phyloP scores from a whole-genome alignment of 2,888 invertebrate genomes.

The Drosophila macrospina region DNA sequence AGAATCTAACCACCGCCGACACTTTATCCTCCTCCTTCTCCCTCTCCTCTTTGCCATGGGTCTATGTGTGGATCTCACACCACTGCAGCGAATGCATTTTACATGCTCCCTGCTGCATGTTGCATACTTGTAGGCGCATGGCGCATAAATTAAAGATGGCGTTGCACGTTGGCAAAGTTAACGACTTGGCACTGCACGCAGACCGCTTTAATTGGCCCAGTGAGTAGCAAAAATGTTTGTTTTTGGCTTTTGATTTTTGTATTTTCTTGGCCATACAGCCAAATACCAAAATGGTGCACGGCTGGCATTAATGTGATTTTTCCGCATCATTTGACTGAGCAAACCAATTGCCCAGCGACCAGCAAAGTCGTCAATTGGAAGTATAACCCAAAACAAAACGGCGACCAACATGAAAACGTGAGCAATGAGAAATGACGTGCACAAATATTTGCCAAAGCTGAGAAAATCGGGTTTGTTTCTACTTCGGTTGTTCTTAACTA shows the following conservation, averaged over 20 bases:
- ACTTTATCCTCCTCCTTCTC: background rate
- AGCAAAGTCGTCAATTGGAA: constrained; percentile 15
- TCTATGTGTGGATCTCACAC: constrained; percentile 22
- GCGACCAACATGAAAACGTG: constrained; percentile 28
- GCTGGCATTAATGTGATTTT: constrained; percentile 76
- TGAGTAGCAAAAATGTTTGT: constrained; percentile 36
- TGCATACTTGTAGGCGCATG: constrained; percentile 53
- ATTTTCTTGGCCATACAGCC: background rate
- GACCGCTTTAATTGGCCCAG: constrained; percentile 62
- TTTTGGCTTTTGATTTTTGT: constrained; percentile 25
- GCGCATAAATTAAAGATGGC: constrained; percentile 64
- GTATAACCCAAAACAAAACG: constrained; percentile 24
- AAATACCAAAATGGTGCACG: constrained; percentile 53
- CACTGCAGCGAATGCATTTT: constrained; percentile 44
- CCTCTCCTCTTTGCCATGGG: background rate
- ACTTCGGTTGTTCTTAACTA: constrained; percentile 3
- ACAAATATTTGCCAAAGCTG: constrained; percentile 70
- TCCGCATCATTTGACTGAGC: constrained; percentile 69
- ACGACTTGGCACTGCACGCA: constrained; percentile 52
- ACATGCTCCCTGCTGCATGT: constrained; percentile 25
- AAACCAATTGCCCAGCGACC: constrained; percentile 43
- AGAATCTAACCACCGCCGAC: constrained; percentile 12
- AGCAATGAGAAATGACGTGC: constrained; percentile 62
- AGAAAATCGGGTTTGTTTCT: constrained; percentile 22
- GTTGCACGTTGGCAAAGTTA: constrained; percentile 41